A percentile compares a stretch with the other conserved stretches of the same genome.
Conservation (phyloP, 2,113 vertebrate genomes). For the Oncorhynchus kisutch region DNA sequence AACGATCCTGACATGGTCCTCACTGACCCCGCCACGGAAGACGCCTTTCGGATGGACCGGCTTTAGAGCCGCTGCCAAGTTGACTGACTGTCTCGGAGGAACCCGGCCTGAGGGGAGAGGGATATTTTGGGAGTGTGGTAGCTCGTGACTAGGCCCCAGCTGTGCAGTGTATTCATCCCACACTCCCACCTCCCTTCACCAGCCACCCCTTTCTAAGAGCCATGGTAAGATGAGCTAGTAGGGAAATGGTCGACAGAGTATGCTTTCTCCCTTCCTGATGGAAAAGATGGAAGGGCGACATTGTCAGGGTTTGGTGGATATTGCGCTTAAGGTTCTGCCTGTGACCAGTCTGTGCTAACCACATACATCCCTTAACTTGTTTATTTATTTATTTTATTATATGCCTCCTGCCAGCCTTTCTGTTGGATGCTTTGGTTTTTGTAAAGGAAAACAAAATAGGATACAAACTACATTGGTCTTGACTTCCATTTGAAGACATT, state of each 20-base stretch:
- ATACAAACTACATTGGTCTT: not conserved
- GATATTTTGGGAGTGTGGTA: constrained; percentile 6
- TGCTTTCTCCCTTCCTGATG: constrained; percentile 13
- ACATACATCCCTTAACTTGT: not conserved
- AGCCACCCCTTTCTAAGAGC: constrained; percentile 6
- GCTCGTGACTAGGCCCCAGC: not conserved
- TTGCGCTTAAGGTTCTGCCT: constrained; percentile 9
- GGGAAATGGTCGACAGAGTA: constrained; percentile 21
- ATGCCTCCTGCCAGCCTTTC: not conserved
- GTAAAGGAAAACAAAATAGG: constrained; percentile 6
- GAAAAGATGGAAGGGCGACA: constrained; percentile 8
- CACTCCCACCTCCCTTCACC: constrained; percentile 14
- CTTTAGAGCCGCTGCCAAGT: constrained; percentile 73
- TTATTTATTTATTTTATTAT: not conserved
- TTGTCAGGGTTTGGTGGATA: constrained; percentile 17
- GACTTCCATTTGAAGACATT: constrained; percentile 16
- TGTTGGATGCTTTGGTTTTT: not conserved
- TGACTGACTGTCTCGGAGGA: constrained; percentile 26
- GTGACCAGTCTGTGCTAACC: constrained; percentile 21
- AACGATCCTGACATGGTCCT: constrained; percentile 97
- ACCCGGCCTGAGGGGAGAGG: constrained; percentile 3
- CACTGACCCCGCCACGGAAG: constrained; percentile 91
- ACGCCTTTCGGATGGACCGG: constrained; percentile 95
- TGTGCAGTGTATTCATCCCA: constrained; percentile 1
- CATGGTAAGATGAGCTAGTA: constrained; percentile 18